Percentiles rank a stretch among this genome's conserved stretches.
Evolutionary conservation across 2,888 invertebrate genomes (phyloP).

Genomic region (Lycocerus yunnanus): DNA sequence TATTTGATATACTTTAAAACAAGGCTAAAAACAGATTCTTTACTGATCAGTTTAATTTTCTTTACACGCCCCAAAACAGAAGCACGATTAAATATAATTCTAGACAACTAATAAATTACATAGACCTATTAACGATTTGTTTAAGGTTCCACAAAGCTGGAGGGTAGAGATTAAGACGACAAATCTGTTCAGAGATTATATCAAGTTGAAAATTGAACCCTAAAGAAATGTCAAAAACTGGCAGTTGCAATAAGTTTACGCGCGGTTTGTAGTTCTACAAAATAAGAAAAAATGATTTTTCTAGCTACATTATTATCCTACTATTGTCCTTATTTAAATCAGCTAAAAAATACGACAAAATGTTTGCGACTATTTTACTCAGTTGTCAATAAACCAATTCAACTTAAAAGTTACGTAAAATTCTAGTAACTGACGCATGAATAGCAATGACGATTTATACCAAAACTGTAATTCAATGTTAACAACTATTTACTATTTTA

Average conservation of each 20-base stretch:
- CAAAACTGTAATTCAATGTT: too few relatives aligned
- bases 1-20: constrained; percentile 6
- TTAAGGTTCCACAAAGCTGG: neutral
- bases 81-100: neutral
- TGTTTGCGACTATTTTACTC: too few relatives aligned
- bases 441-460: too few relatives aligned
- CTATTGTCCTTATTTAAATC: neutral
- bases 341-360: neutral
- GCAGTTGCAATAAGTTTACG: constrained; percentile 1
- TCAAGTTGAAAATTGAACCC: constrained; percentile 11
- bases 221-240: constrained; percentile 14
- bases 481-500: too few relatives aligned
- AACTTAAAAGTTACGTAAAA: too few relatives aligned
- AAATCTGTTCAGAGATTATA: constrained; percentile 5
- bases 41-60: neutral
- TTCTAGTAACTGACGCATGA: too few relatives aligned
- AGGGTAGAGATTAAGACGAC: constrained; percentile 6
- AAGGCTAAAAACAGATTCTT: neutral
- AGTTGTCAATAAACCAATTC: too few relatives aligned
- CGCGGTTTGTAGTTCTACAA: neutral
- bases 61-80: neutral
- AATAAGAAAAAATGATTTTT: neutral
- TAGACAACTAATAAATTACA: neutral
- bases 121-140: neutral
- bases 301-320: neutral